A percentile compares a stretch with the other conserved stretches of the same genome.
These are phyloP conservation scores for Crossaster papposus DNA, from an alignment of 53 echinoderm and acorn worm genomes.

Conservation along the genomic window DNA sequence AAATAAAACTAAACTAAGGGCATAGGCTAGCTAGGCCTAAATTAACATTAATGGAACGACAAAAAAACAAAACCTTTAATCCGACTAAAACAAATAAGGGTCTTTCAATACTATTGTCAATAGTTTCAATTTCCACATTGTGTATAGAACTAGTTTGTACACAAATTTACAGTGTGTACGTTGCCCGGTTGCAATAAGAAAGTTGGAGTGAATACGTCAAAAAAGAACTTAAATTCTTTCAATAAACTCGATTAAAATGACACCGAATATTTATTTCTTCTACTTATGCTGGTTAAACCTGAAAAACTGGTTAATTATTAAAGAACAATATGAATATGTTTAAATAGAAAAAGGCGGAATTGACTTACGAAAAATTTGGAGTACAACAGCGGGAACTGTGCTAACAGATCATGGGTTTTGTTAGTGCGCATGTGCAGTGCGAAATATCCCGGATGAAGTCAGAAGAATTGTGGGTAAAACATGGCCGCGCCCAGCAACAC, in stretches of 20 bases:
- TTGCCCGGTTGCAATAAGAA: background rate
- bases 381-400: slow-evolving; percentile 51
- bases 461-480: slow-evolving; percentile 59
- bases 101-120: too few species aligned
- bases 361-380: slow-evolving; percentile 55
- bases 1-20: too few species aligned
- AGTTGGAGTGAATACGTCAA: too few species aligned
- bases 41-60: too few species aligned
- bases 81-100: too few species aligned
- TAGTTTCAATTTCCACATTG: too few species aligned
- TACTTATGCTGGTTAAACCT: background rate
- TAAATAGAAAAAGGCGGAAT: background rate
- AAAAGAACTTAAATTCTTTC: slow-evolving; percentile 28
- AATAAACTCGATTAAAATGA: background rate
- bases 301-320: background rate
- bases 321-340: background rate
- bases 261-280: background rate
- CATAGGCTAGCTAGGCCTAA: too few species aligned
- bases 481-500: slow-evolving; percentile 62
- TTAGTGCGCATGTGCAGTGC: slow-evolving; percentile 48
- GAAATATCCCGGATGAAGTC: slow-evolving; percentile 51
- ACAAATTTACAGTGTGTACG: background rate
- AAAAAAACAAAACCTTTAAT: too few species aligned
- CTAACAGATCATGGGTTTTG: slow-evolving; percentile 35
- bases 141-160: background rate